phyloP scores from a whole-genome alignment of 1,140 invertebrate species.

The honey bee (Apis mellifera) region DNA sequence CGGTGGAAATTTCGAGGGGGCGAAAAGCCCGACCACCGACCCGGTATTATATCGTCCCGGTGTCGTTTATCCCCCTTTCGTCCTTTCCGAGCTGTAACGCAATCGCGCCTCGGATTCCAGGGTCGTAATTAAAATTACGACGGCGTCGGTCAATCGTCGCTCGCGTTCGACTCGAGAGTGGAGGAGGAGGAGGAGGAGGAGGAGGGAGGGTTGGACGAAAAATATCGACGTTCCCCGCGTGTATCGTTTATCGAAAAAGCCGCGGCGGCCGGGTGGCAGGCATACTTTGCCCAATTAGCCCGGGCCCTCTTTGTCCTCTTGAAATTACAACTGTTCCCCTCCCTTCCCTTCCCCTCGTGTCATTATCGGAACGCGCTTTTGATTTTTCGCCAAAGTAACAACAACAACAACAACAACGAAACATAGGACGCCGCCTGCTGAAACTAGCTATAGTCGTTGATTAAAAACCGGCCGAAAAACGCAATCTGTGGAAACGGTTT shows the following conservation, averaged over 20 bases:
- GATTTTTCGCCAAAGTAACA: conserved; percentile 65
- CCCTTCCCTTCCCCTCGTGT: conserved; percentile 32
- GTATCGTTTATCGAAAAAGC: conserved; percentile 42
- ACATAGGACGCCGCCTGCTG: too few species aligned
- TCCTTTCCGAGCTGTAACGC: conserved; percentile 45
- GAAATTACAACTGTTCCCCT: conserved; percentile 79
- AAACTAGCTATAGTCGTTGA: conserved; percentile 3
- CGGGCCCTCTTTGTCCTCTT: conserved; percentile 71
- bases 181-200: background rate
- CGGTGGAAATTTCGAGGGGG: conserved; percentile 37
- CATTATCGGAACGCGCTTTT: conserved; percentile 78
- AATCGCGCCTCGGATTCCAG: conserved; percentile 56
- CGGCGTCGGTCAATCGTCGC: conserved; percentile 30
- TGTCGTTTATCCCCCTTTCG: conserved; percentile 30
- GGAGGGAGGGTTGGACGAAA: background rate
- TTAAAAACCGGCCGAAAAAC: conserved; percentile 4
- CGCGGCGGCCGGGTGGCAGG: conserved; percentile 54
- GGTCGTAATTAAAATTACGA: conserved; percentile 46
- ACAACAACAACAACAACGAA: conserved; percentile 14
- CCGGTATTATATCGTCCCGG: background rate
- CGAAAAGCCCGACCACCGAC: background rate
- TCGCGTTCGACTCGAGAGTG: background rate
- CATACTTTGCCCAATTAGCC: conserved; percentile 71
- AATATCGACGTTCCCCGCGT: background rate
- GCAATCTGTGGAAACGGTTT: too few species aligned